Percentiles rank a stretch among this genome's conserved stretches.
These are phyloP conservation scores for Notolabrus celidotus DNA, from an alignment of 2,797 vertebrate genomes.

Conservation along the genomic window DNA sequence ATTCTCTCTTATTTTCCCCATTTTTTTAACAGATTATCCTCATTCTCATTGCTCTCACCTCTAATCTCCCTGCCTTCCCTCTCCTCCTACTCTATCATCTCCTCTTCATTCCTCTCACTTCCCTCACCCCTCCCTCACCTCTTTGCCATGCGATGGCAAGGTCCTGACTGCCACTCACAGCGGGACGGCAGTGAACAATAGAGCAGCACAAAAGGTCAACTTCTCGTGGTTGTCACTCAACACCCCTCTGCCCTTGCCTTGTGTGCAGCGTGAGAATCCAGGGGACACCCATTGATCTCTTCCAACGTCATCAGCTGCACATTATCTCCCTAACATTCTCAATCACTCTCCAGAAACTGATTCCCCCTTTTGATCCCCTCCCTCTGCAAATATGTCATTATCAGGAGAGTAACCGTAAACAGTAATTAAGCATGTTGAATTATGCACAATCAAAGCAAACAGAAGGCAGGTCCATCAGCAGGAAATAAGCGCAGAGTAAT, in stretches of 20 bases:
- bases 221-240: slow-evolving; percentile 74
- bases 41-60: slow-evolving; percentile 35
- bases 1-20: background rate
- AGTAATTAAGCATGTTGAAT: slow-evolving; percentile 67
- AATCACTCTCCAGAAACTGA: slow-evolving; percentile 16
- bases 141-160: slow-evolving; percentile 36
- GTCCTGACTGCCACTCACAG: slow-evolving; percentile 69
- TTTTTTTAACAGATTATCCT: background rate
- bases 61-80: slow-evolving; percentile 21
- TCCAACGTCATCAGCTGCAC: slow-evolving; percentile 29
- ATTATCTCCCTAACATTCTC: slow-evolving; percentile 26
- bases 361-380: slow-evolving; percentile 51
- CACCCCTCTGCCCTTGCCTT: slow-evolving; percentile 18
- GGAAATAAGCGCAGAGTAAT: slow-evolving; percentile 27
- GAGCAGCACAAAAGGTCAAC: slow-evolving; percentile 82
- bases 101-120: slow-evolving; percentile 10
- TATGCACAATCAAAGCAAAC: slow-evolving; percentile 52
- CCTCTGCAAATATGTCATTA: slow-evolving; percentile 59
- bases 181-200: slow-evolving; percentile 73
- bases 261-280: slow-evolving; percentile 24
- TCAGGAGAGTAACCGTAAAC: slow-evolving; percentile 47
- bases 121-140: slow-evolving; percentile 1
- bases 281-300: slow-evolving; percentile 64
- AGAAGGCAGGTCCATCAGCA: slow-evolving; percentile 38
- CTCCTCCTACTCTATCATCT: slow-evolving; percentile 23